A percentile compares a stretch with the other conserved stretches of the same genome.
These are phyloP conservation scores for Epinephelus cyanopodus DNA, from an alignment of 2,113 vertebrate genomes.

Conservation along the genomic window DNA sequence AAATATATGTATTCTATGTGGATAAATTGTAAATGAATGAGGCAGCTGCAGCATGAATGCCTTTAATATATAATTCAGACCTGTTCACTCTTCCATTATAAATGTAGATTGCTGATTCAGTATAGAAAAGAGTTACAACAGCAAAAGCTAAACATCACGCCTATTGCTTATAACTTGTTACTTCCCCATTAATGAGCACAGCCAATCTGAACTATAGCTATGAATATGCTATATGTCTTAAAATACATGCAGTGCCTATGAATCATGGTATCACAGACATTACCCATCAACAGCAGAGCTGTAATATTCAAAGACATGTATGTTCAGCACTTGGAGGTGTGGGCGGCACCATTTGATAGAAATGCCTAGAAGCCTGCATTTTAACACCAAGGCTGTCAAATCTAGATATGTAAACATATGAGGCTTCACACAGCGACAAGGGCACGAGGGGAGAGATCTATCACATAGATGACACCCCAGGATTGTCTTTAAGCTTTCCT, in stretches of 20 bases:
- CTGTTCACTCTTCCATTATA: constrained; percentile 25
- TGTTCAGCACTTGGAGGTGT: constrained; percentile 16
- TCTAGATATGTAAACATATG: constrained; percentile 67
- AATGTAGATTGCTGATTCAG: constrained; percentile 9
- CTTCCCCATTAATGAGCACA: constrained; percentile 5
- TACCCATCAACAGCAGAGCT: neutral
- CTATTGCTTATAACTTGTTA: neutral
- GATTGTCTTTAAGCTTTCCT: constrained; percentile 83
- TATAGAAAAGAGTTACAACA: neutral
- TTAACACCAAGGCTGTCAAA: constrained; percentile 58
- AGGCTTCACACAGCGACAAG: constrained; percentile 68
- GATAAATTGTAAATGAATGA: constrained; percentile 9
- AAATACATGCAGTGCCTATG: neutral
- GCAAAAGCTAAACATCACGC: neutral
- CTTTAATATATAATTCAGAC: constrained; percentile 25
- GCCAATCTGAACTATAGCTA: neutral
- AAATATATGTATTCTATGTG: neutral
- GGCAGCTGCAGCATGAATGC: neutral
- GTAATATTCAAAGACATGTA: constrained; percentile 14
- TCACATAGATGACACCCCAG: constrained; percentile 76
- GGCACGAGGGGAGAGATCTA: constrained; percentile 65
- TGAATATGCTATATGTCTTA: neutral
- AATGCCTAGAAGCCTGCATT: constrained; percentile 52
- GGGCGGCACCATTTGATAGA: constrained; percentile 26
- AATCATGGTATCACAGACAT: constrained; percentile 24